Evolutionary conservation across 2,888 invertebrate species (phyloP), one percentile per base, ranked within the genome.

Genomic region (Cephalotes varians): DNA sequence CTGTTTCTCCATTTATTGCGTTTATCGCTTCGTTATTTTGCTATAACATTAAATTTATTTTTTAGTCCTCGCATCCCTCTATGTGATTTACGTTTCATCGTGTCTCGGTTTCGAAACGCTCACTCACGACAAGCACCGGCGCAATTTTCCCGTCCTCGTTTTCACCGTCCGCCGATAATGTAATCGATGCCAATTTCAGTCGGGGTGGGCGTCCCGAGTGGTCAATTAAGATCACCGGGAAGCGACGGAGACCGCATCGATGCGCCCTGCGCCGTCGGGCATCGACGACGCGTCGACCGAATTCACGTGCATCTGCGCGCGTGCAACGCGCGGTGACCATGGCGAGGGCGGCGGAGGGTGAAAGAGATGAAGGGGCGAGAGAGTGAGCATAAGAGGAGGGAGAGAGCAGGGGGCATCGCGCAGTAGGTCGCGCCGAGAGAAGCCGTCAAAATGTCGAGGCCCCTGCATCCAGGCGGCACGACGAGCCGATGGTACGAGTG

Each of bases 391-490:
- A 51, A 51, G 47, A 81, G 82, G 87, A 86, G 90, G 86, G 86
- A 85, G 85, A 86, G 86, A 77, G 10, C 58, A 62, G 65, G 67
- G 83, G 79, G 76, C 44, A 10, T 54, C 79, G 83, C 76, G 71
- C 84, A 86, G 85, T 89, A 87, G 87, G 86, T 87, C 86, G 90
- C 84, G 81, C 86, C 88, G 87, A 91, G 92, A 90, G 88, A 89
- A 88, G 88, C 89, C 88, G 89, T 88, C 87, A 86, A 88, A 88
- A 89, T 88, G 89, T 88, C 89, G 88, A 87, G 88, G 89, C 85
- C 82, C 69, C 77, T 88, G 85, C 83, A 81, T 87, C 85, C 86
- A 85, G 81, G 80, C 71, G 77, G 71, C 82, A 82, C 82, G 69
- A 83, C 84, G 84, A 83, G 81, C 86, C 79, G 82, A 86, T 83